A percentile compares a stretch with the other conserved stretches of the same genome.
Conservation (phyloP, 2,888 invertebrate species). For the Cryptus armator region DNA sequence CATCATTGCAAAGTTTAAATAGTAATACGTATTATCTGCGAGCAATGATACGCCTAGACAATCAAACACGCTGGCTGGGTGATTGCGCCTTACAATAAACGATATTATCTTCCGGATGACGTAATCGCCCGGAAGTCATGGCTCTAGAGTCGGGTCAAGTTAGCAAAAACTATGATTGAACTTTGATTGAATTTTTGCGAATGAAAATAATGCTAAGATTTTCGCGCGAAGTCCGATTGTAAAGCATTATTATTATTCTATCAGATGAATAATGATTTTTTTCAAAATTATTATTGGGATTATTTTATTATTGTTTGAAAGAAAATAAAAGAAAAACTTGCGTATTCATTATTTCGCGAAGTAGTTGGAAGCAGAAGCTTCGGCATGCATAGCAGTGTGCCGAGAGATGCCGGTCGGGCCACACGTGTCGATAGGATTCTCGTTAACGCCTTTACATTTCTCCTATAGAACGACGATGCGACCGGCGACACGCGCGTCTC, state of each 20-base stretch:
- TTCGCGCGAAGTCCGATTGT: not conserved
- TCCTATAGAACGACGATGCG: not conserved
- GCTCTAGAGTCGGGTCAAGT: not conserved
- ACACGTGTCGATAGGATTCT: constrained; percentile 9
- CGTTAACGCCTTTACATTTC: not conserved
- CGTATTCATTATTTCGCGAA: not conserved
- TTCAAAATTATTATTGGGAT: not conserved
- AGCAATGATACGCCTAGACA: not conserved
- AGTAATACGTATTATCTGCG: not conserved
- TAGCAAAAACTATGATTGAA: not conserved
- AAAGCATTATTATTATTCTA: no score
- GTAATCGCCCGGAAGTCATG: constrained; percentile 30
- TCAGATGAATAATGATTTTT: no score
- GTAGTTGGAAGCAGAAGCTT: not conserved
- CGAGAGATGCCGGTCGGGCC: not conserved
- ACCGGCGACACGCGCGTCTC: not conserved
- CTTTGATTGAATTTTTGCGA: not conserved
- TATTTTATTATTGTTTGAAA: not conserved
- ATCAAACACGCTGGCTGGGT: not conserved
- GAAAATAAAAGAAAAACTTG: not conserved
- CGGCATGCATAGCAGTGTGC: not conserved
- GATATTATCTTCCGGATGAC: constrained; percentile 19
- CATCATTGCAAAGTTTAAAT: not conserved
- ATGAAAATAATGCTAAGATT: not conserved
- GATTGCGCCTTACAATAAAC: not conserved